A percentile compares a stretch with the other conserved stretches of the same genome.
Conservation (phyloP, 1,140 invertebrate genomes). For the Lepidotrigona ventralis region DNA sequence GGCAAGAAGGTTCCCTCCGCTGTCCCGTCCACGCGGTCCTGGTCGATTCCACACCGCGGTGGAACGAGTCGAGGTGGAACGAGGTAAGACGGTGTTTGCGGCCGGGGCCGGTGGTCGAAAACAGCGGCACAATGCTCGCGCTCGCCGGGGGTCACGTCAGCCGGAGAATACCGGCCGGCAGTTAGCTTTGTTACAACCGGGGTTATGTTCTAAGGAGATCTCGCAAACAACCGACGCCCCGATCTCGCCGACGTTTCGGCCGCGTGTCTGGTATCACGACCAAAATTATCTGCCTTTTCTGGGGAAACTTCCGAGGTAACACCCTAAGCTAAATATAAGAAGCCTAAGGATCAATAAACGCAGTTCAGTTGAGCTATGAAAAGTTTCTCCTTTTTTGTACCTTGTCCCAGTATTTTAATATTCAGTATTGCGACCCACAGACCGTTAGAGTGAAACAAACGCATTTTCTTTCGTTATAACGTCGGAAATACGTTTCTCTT, state of each 20-base stretch:
- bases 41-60: conserved; percentile 62
- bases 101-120: conserved; percentile 62
- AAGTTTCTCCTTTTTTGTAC: too few species aligned
- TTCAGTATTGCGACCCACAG: too few species aligned
- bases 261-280: neutral
- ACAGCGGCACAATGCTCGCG: conserved; percentile 71
- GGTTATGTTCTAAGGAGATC: conserved; percentile 68
- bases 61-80: conserved; percentile 50
- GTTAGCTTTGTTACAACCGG: conserved; percentile 66
- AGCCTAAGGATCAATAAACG: too few species aligned
- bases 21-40: conserved; percentile 72
- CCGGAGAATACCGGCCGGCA: conserved; percentile 61
- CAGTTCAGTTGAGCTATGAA: too few species aligned
- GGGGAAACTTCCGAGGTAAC: too few species aligned
- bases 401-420: too few species aligned
- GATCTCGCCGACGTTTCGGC: conserved; percentile 51
- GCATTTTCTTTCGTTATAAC: too few species aligned
- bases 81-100: conserved; percentile 64
- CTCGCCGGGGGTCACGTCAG: conserved; percentile 71
- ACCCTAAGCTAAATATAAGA: too few species aligned
- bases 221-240: conserved; percentile 67
- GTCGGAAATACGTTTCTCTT: too few species aligned
- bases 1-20: conserved; percentile 72
- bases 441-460: too few species aligned
- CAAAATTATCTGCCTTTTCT: too few species aligned